Percentiles rank a stretch among this genome's conserved stretches.
Evolutionary conservation across 1,140 invertebrate genomes (phyloP).

Genomic region (Aphelinus certus): DNA sequence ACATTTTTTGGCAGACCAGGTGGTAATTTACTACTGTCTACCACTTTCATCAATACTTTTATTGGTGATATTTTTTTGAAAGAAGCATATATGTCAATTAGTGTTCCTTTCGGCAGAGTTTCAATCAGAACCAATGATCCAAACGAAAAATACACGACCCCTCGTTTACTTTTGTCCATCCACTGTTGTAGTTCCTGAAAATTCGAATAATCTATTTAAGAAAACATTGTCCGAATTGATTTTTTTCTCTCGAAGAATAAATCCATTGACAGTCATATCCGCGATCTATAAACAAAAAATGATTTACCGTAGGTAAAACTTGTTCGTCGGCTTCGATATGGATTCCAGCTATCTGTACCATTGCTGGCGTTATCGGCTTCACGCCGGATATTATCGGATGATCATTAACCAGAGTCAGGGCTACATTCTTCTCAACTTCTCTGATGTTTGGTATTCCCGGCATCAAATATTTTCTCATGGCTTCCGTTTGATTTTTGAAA

Average conservation of each 20-base stretch:
- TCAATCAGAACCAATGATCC: constrained; percentile 72
- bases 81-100: constrained; percentile 30
- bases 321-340: constrained; percentile 52
- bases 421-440: constrained; percentile 53
- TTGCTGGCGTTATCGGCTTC: constrained; percentile 52
- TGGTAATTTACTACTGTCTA: constrained; percentile 46
- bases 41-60: constrained; percentile 46
- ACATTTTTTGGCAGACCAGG: constrained; percentile 67
- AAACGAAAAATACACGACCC: constrained; percentile 77
- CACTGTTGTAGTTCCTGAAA: constrained; percentile 72
- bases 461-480: constrained; percentile 46
- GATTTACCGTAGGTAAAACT: no score
- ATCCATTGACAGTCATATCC: no score
- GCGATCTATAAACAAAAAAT: no score
- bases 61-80: constrained; percentile 45
- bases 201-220: no score
- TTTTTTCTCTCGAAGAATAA: no score
- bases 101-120: constrained; percentile 67
- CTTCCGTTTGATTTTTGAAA: constrained; percentile 53
- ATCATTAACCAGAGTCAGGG: constrained; percentile 57
- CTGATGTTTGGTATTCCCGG: constrained; percentile 43
- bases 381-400: constrained; percentile 53
- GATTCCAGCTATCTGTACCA: constrained; percentile 63
- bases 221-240: no score
- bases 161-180: constrained; percentile 72